These are phyloP conservation scores for Athrips mouffetella DNA, from an alignment of 2,888 invertebrate species.

Conservation along the genomic window DNA sequence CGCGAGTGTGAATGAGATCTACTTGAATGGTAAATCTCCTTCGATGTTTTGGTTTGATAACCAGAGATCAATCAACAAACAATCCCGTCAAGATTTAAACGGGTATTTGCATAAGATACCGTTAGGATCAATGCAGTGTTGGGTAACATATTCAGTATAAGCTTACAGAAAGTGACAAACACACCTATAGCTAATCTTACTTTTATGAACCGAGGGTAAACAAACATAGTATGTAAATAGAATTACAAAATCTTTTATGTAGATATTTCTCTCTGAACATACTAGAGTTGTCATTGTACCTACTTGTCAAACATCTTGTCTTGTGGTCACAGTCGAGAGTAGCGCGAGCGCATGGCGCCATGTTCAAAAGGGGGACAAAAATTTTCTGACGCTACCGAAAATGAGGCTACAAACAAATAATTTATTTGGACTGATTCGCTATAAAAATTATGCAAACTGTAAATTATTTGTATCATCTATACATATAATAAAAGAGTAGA, in stretches of 20 bases:
- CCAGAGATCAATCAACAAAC: too few relatives aligned
- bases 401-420: slow-evolving; percentile 31
- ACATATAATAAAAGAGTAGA: too few relatives aligned
- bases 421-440: slow-evolving; percentile 41
- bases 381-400: slow-evolving; percentile 44
- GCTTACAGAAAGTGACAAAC: not conserved
- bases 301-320: slow-evolving; percentile 21
- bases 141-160: not conserved
- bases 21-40: not conserved
- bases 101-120: not conserved
- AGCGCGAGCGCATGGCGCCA: slow-evolving; percentile 41
- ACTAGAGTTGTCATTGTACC: not conserved
- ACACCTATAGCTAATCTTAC: not conserved
- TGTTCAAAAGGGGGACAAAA: slow-evolving; percentile 41
- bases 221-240: slow-evolving; percentile 13
- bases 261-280: not conserved
- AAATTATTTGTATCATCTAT: slow-evolving; percentile 23
- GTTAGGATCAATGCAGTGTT: not conserved
- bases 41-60: too few relatives aligned
- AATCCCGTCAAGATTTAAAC: not conserved
- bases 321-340: slow-evolving; percentile 25
- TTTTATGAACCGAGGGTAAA: slow-evolving; percentile 11
- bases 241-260: slow-evolving; percentile 5
- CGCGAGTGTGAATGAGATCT: slow-evolving; percentile 31
- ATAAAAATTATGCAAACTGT: slow-evolving; percentile 55